phyloP scores from a whole-genome alignment of 2,797 vertebrate genomes.

The Forpus xanthops region DNA sequence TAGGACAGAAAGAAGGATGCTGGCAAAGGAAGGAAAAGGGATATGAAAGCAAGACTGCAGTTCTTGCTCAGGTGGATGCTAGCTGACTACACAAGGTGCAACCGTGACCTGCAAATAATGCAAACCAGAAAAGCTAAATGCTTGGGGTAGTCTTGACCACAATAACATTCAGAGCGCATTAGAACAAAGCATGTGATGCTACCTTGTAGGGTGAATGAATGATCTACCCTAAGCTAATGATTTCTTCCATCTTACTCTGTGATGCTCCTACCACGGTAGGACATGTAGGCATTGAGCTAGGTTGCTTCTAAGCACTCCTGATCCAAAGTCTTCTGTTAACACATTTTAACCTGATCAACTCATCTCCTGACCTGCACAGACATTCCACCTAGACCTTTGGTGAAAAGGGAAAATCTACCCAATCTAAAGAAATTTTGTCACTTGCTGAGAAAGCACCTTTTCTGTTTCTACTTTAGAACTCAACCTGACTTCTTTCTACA shows the following conservation, averaged over 20 bases:
- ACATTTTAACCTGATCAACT: not conserved
- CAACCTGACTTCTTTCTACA: not conserved
- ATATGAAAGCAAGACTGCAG: not conserved
- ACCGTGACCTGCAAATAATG: not conserved
- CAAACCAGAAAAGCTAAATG: not conserved
- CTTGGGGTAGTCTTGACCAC: not conserved
- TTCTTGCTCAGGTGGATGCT: not conserved
- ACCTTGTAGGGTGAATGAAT: not conserved
- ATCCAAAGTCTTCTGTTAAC: not conserved
- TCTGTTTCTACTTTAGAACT: not conserved
- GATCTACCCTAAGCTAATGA: not conserved
- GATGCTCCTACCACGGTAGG: not conserved
- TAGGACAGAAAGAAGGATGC: not conserved
- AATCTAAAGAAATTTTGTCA: not conserved
- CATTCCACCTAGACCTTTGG: not conserved
- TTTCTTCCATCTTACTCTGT: not conserved
- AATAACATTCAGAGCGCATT: not conserved
- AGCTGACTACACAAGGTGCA: not conserved
- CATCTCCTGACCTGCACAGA: not conserved
- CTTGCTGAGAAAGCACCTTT: not conserved
- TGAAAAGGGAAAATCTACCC: not conserved
- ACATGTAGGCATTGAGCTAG: not conserved
- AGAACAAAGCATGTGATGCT: not conserved
- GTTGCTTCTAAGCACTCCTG: not conserved
- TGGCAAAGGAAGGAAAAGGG: not conserved